These are phyloP conservation scores for Leucophenga varia DNA, from an alignment of 1,140 invertebrate species.

Conservation along the genomic window DNA sequence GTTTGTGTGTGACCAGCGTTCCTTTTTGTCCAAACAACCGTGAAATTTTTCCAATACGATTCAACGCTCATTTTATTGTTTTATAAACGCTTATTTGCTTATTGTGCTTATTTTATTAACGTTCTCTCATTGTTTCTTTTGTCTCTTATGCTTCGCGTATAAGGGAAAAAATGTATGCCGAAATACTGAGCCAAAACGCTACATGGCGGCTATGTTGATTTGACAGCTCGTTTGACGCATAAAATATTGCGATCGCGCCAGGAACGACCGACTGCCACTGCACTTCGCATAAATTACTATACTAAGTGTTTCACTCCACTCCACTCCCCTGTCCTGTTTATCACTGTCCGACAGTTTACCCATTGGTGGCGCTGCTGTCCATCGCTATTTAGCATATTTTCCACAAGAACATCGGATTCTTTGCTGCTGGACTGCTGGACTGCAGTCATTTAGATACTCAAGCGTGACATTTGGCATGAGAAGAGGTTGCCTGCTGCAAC, in stretches of 20 bases:
- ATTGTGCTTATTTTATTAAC: neutral
- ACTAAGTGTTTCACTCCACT: neutral
- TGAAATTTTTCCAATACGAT: constrained; percentile 53
- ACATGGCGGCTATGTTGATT: constrained; percentile 7
- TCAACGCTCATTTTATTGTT: no score
- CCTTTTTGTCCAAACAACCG: constrained; percentile 45
- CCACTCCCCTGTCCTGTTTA: neutral
- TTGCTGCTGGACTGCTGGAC: constrained; percentile 30
- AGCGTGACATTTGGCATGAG: constrained; percentile 1
- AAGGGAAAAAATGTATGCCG: no score
- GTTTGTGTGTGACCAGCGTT: constrained; percentile 28
- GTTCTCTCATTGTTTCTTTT: constrained; percentile 13
- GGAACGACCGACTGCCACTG: no score
- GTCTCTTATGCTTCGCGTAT: no score
- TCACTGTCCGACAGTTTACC: no score
- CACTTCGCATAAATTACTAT: constrained; percentile 23
- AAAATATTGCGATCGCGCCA: constrained; percentile 27
- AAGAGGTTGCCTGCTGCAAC: constrained; percentile 29
- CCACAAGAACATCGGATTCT: constrained; percentile 5
- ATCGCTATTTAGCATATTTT: constrained; percentile 44
- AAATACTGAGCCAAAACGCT: no score
- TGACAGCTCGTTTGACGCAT: constrained; percentile 24
- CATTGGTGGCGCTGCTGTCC: no score
- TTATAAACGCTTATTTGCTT: neutral
- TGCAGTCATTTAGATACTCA: constrained; percentile 13